A percentile compares a stretch with the other conserved stretches of the same genome.
Conservation (phyloP, 2,113 vertebrate genomes). For the Melanocharis versteri region DNA sequence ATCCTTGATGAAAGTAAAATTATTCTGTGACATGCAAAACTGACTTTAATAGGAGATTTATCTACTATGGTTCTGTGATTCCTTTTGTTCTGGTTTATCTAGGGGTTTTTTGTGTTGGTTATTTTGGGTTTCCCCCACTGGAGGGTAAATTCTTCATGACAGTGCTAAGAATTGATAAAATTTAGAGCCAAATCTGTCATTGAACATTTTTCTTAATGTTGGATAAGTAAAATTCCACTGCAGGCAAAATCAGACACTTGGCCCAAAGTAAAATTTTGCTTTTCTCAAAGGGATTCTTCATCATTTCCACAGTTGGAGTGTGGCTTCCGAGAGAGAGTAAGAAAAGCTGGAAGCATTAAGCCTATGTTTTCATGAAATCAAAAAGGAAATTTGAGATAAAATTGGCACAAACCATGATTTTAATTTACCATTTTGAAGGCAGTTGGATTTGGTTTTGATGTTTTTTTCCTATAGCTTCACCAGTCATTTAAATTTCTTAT, state of each 20-base stretch:
- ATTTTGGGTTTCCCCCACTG: background rate
- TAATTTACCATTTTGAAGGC: background rate
- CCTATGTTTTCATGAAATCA: background rate
- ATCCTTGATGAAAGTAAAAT: background rate
- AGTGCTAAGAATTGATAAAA: background rate
- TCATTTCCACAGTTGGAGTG: constrained; percentile 9
- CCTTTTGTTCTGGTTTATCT: background rate
- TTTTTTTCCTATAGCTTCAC: background rate
- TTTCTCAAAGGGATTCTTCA: background rate
- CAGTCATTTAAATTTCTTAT: constrained; percentile 13
- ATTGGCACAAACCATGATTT: background rate
- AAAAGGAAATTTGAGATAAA: background rate
- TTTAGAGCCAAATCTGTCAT: background rate
- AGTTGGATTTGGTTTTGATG: background rate
- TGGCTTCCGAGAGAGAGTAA: background rate
- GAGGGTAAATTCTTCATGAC: background rate
- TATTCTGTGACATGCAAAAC: background rate
- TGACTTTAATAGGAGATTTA: background rate
- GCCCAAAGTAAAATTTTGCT: background rate
- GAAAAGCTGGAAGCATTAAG: background rate
- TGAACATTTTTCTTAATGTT: background rate
- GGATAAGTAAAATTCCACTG: background rate
- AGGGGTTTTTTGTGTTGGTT: background rate
- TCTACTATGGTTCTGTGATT: background rate
- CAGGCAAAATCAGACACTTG: background rate